Evolutionary conservation across 2,888 invertebrate genomes (phyloP).

Genomic region (Ochlodes sylvanus): DNA sequence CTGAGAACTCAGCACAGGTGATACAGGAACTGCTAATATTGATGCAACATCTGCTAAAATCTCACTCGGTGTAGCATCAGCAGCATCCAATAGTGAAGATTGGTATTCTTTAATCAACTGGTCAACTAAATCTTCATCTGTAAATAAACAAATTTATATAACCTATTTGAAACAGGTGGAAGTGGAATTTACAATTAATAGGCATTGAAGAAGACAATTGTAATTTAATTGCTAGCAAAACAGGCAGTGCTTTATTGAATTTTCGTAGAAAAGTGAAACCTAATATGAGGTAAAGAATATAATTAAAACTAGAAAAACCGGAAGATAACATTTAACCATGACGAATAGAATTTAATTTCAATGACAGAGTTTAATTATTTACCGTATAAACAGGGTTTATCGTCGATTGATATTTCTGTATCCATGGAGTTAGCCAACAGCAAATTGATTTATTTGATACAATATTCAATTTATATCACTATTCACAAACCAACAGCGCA

Average conservation of each 20-base stretch:
- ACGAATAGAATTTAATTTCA: slow-evolving; percentile 56
- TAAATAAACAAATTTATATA: slow-evolving; percentile 14
- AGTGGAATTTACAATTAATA: slow-evolving; percentile 11
- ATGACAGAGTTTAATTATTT: slow-evolving; percentile 46
- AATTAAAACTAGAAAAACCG: slow-evolving; percentile 48
- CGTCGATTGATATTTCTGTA: slow-evolving; percentile 68
- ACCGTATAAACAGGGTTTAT: slow-evolving; percentile 73
- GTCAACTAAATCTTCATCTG: slow-evolving; percentile 76
- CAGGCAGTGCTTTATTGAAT: too few species aligned
- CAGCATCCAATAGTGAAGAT: slow-evolving; percentile 71
- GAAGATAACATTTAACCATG: slow-evolving; percentile 53
- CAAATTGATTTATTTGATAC: background rate
- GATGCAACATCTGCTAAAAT: slow-evolving; percentile 79
- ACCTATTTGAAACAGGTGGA: slow-evolving; percentile 22
- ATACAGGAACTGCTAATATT: slow-evolving; percentile 67
- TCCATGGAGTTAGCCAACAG: slow-evolving; percentile 70
- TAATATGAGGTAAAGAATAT: slow-evolving; percentile 55
- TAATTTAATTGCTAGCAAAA: too few species aligned
- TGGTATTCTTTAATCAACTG: slow-evolving; percentile 72
- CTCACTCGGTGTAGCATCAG: slow-evolving; percentile 79
- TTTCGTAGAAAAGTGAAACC: slow-evolving; percentile 54
- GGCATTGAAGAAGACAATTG: too few species aligned
- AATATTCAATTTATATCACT: background rate
- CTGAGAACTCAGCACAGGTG: slow-evolving; percentile 68
- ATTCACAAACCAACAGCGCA: slow-evolving; percentile 5